Percentiles rank a stretch among this genome's conserved stretches.
Evolutionary conservation across 2,113 vertebrate species (phyloP).

Genomic region (Bambusicola thoracicus): DNA sequence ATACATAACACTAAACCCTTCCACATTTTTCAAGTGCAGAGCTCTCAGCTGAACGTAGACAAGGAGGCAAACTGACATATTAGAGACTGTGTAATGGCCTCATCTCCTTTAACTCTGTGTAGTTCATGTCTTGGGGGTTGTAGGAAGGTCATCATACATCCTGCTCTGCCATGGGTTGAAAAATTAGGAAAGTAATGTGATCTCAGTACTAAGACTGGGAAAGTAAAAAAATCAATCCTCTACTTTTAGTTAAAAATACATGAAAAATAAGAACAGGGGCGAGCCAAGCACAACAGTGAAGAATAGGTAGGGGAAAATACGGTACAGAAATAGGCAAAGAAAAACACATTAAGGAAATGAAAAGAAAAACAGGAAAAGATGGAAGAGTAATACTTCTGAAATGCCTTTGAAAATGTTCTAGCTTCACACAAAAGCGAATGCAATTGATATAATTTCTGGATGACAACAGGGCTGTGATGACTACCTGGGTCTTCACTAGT

Average conservation of each 20-base stretch:
- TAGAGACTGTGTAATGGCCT: background rate
- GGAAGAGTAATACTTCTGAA: background rate
- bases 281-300: background rate
- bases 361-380: background rate
- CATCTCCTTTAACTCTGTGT: background rate
- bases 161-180: background rate
- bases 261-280: background rate
- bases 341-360: background rate
- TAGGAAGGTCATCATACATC: background rate
- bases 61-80: background rate
- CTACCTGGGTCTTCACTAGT: background rate
- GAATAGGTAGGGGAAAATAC: background rate
- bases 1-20: slow-evolving; percentile 12
- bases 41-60: background rate
- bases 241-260: background rate
- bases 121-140: background rate
- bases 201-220: background rate
- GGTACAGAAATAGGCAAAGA: background rate
- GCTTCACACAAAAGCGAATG: background rate
- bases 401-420: background rate
- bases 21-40: background rate
- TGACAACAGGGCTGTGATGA: background rate
- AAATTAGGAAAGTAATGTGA: background rate
- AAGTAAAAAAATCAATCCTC: background rate
- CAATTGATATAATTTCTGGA: background rate